phyloP scores from a whole-genome alignment of 2,888 invertebrate genomes.

The Monochamus alternatus region DNA sequence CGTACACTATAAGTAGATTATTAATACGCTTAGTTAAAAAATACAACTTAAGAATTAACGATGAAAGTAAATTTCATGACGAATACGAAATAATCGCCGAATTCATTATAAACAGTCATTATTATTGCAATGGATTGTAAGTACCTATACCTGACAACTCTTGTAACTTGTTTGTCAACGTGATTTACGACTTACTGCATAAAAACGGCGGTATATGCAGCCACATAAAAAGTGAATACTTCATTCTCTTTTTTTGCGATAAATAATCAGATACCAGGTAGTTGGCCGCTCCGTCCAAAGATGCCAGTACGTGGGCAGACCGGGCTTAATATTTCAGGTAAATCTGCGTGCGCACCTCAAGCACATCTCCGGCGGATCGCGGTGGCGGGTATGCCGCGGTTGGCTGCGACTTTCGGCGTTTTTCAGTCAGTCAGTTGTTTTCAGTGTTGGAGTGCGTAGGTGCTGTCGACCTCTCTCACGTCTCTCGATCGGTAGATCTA shows the following conservation, averaged over 20 bases:
- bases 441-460: conserved; percentile 27
- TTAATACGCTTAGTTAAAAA: too few relatives aligned
- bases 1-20: too few relatives aligned
- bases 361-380: conserved; percentile 48
- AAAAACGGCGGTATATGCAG: too few relatives aligned
- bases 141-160: too few relatives aligned
- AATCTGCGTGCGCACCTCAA: conserved; percentile 36
- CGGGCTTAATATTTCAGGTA: conserved; percentile 35
- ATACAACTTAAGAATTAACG: too few relatives aligned
- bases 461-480: conserved; percentile 1
- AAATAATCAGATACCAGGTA: background rate
- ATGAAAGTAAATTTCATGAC: too few relatives aligned
- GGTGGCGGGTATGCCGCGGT: conserved; percentile 34
- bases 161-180: too few relatives aligned
- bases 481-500: conserved; percentile 33
- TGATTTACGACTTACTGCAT: too few relatives aligned
- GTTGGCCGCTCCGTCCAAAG: conserved; percentile 19
- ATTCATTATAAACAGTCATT: too few relatives aligned
- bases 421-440: conserved; percentile 47
- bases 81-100: too few relatives aligned
- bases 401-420: conserved; percentile 42
- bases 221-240: too few relatives aligned
- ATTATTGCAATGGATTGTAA: too few relatives aligned
- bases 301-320: conserved; percentile 35
- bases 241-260: conserved; percentile 28